phyloP scores from a whole-genome alignment of 2,113 vertebrate species.

The Andinoacara biseriatus region DNA sequence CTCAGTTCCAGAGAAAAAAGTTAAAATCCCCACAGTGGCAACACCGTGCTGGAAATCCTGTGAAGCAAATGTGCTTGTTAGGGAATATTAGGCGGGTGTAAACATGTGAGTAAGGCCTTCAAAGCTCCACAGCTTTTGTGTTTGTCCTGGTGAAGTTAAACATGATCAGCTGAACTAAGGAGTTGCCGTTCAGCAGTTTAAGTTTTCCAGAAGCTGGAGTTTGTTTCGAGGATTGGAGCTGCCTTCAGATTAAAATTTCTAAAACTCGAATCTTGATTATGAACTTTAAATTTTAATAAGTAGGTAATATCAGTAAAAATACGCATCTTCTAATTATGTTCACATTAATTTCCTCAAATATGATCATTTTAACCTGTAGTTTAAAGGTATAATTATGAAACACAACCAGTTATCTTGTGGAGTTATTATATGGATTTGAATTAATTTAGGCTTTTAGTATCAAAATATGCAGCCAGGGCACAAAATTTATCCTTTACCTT shows the following conservation, averaged over 20 bases:
- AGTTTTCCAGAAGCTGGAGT: background rate
- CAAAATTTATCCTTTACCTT: background rate
- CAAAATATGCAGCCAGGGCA: background rate
- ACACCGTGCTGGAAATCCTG: background rate
- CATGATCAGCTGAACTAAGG: background rate
- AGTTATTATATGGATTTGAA: background rate
- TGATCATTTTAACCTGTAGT: background rate
- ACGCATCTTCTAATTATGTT: background rate
- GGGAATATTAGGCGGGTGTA: background rate
- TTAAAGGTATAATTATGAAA: background rate
- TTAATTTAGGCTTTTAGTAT: too few relatives aligned
- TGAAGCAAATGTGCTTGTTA: background rate
- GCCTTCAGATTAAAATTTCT: background rate
- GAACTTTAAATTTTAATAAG: background rate
- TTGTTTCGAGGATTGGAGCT: background rate
- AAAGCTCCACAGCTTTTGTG: background rate
- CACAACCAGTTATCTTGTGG: background rate
- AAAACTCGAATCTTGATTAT: background rate
- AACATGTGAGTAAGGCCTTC: background rate
- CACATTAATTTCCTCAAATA: background rate
- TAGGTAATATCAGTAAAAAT: background rate
- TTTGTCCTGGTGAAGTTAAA: background rate
- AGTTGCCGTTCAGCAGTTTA: background rate
- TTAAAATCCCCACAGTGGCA: background rate
- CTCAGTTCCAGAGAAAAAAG: slow-evolving; percentile 12